Conservation (phyloP, 2,113 vertebrate genomes). For the Tragelaphus strepsiceros region DNA sequence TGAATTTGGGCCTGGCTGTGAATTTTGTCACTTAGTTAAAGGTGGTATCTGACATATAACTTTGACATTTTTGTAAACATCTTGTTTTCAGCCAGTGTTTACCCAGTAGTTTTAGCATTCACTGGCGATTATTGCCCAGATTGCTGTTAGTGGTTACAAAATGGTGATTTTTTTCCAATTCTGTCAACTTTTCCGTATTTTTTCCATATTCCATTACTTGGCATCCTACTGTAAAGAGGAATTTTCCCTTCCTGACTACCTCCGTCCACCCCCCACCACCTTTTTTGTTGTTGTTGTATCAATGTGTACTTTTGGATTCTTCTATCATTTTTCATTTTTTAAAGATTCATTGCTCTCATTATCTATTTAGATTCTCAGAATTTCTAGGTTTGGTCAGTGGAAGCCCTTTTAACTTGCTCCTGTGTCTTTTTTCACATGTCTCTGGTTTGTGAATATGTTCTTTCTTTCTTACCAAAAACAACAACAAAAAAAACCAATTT, state of each 20-base stretch:
- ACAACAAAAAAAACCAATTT: not conserved
- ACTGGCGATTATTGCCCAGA: not conserved
- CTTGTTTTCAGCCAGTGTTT: not conserved
- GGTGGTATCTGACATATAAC: not conserved
- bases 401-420: not conserved
- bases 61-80: not conserved
- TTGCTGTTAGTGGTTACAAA: not conserved
- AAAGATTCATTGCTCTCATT: not conserved
- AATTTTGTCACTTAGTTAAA: not conserved
- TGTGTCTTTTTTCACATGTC: not conserved
- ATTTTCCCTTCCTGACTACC: not conserved
- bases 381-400: not conserved
- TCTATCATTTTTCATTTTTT: not conserved
- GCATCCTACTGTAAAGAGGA: not conserved
- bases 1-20: not conserved
- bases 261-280: fast-evolving
- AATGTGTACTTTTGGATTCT: not conserved
- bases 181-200: not conserved
- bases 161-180: not conserved
- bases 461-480: not conserved
- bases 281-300: not conserved
- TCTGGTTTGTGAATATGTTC: not conserved
- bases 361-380: not conserved
- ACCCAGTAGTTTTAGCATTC: not conserved
- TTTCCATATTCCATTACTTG: not conserved